Base-by-base conservation (phyloP, 2,888 invertebrate species). In the Tholera decimalis region DNA sequence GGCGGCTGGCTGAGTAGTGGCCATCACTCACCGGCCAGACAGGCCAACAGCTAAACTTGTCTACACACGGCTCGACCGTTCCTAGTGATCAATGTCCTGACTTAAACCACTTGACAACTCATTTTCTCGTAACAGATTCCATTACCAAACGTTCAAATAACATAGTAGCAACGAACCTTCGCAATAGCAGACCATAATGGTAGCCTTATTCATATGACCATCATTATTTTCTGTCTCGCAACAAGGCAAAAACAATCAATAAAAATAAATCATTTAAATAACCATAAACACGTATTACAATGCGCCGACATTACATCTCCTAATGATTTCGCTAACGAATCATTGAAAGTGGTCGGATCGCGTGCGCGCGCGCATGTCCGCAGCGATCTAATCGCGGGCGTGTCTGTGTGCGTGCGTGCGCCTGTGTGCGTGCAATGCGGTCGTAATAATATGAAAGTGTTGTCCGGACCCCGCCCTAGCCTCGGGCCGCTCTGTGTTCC, bases 251-350 rank as follows among this genome's bases (percentile, higher is more conserved):
- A 94, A 95, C 95, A 93, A 95, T 95, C 94, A 95, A 95, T 95
- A 95, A 95, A 95, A 95, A 95, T 95, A 95, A 94, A 95, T 95
- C 95, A 95, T 95, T 95, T 95, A 94, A 95, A 95, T 95, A 94
- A 94, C 93, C 93, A 94, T 95, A 95, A 95, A 95, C 95, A 93
- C 92, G 92, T 91, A 93, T 91, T 93, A 95, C 95, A 95, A 94
- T 94, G 91, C 92, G 89, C 91, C 92, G 91, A 91, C 92, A 95
- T 94, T 95, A 94, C 94, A 94, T 95, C 94, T 94, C 92, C 93
- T 95, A 95, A 95, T 95, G 95, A 95, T 94, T 95, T 94, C 91
- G 95, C 95, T 95, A 95, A 95, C 95, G 95, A 95, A 95, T 94
- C 94, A 95, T 95, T 94, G 95, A 95, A 94, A 94, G 95, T 94